phyloP scores from a whole-genome alignment of 2,113 vertebrate genomes.

The Chunga burmeisteri region DNA sequence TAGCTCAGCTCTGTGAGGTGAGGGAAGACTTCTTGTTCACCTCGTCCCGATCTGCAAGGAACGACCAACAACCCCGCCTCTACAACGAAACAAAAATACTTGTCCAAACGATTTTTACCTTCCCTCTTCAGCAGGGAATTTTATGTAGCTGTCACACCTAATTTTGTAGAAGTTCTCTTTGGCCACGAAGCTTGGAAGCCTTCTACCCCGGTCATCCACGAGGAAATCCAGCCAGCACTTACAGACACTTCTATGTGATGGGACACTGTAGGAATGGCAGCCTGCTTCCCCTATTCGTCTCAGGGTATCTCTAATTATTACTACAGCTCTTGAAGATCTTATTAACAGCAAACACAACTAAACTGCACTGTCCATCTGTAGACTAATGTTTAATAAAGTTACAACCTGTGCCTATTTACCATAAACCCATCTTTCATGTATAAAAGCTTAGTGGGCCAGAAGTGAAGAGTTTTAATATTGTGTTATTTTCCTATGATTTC shows the following conservation, averaged over 20 bases:
- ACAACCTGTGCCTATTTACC: conserved; percentile 4
- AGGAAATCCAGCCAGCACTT: conserved; percentile 20
- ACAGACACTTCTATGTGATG: neutral
- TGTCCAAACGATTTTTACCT: neutral
- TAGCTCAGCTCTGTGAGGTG: conserved; percentile 28
- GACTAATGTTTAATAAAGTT: neutral
- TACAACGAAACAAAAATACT: conserved; percentile 3
- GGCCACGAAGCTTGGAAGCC: neutral
- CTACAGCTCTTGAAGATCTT: neutral
- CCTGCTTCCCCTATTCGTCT: neutral
- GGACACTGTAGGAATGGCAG: neutral
- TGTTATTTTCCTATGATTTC: neutral
- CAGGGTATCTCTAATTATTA: neutral
- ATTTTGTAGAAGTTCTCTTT: neutral
- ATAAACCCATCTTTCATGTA: neutral
- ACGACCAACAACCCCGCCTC: neutral
- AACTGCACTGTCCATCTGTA: neutral
- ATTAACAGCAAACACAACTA: neutral
- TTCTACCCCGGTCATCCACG: neutral
- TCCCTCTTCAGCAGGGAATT: neutral
- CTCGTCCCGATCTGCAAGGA: neutral
- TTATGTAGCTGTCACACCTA: neutral
- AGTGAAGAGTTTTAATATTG: neutral
- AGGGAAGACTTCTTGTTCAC: conserved; percentile 4
- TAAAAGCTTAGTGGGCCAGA: neutral